Base-by-base conservation (phyloP, 1,140 invertebrate genomes). In the Sycophila sp. region DNA sequence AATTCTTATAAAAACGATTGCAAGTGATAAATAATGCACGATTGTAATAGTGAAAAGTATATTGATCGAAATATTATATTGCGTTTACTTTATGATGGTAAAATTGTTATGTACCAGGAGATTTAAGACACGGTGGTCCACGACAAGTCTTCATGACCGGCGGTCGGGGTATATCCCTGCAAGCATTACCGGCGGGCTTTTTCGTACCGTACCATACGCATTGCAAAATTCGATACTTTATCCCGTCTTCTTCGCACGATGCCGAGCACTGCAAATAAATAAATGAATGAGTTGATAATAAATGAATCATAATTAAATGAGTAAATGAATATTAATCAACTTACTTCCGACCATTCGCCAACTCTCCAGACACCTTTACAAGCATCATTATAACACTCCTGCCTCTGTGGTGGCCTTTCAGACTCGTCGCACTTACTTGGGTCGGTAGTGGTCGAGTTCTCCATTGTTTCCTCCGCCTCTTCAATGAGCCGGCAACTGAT, bases 121-220 rank as follows among this genome's bases (percentile, higher is more conserved):
- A 71, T 64, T 77, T 80, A 69, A 86, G 81, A 84, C 93, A 94
- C 19, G 90, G 87, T 47, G 87, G 83, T 74, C 91, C 91, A 77
- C 88, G 90, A 83, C 94, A 96, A 28, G 89, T 85, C 77, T 94
- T 92, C 85, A 92, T 91, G 34, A 95, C 93, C 4, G 88, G 84
- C 2, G 94, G 94, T 65, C 94, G 84, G 7, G 89, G 88, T 74
- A 92, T 86, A 74, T 92, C 89, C 69, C 90, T 89, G 83, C 94
- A 96, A 19, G 93, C 92, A 75, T 93, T 93, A 15, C 93, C 94
- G 8, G 94, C 94, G 26, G 93, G 90, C 76, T 92, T 90, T 76
- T 93, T 92, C 17, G 91, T 93, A 40, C 92, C 92, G 76, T 90
- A 92, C 95, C 95, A 97, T 56, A 96, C 94, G 82, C 95, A 97